Evolutionary conservation across 2,797 vertebrate species (phyloP).

Genomic region (Leptoclinus maculatus): DNA sequence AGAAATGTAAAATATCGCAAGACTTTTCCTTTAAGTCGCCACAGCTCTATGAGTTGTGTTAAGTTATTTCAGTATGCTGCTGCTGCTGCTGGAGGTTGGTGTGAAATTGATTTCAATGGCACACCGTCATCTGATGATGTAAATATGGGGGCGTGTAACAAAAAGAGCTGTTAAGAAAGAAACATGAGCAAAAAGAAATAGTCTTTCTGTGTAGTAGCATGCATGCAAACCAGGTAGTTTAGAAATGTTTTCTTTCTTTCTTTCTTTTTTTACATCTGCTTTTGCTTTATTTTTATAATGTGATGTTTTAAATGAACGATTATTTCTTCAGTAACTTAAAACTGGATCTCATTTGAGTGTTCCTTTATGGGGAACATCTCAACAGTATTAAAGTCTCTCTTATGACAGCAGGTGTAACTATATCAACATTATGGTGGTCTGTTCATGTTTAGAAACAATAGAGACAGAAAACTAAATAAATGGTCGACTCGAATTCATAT

Average conservation of each 20-base stretch:
- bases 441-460: constrained; percentile 46
- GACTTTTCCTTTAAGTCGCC: constrained; percentile 29
- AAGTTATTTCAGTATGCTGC: constrained; percentile 63
- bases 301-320: constrained; percentile 52
- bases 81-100: constrained; percentile 70
- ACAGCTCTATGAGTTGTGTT: constrained; percentile 80
- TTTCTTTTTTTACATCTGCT: constrained; percentile 49
- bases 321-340: constrained; percentile 60
- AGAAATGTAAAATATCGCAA: neutral
- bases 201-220: constrained; percentile 71
- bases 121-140: constrained; percentile 53
- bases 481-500: constrained; percentile 18
- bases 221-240: constrained; percentile 69
- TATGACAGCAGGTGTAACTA: constrained; percentile 42
- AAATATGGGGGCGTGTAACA: constrained; percentile 64
- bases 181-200: constrained; percentile 53
- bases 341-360: constrained; percentile 45
- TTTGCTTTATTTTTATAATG: constrained; percentile 57
- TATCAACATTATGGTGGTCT: constrained; percentile 30
- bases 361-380: constrained; percentile 48
- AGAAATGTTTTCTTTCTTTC: constrained; percentile 31
- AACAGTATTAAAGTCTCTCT: constrained; percentile 59
- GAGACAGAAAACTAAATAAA: constrained; percentile 21
- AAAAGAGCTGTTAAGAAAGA: constrained; percentile 44
- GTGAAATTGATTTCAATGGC: constrained; percentile 44